Evolutionary conservation across 2,113 vertebrate species (phyloP).

Genomic region (Etheostoma cragini): DNA sequence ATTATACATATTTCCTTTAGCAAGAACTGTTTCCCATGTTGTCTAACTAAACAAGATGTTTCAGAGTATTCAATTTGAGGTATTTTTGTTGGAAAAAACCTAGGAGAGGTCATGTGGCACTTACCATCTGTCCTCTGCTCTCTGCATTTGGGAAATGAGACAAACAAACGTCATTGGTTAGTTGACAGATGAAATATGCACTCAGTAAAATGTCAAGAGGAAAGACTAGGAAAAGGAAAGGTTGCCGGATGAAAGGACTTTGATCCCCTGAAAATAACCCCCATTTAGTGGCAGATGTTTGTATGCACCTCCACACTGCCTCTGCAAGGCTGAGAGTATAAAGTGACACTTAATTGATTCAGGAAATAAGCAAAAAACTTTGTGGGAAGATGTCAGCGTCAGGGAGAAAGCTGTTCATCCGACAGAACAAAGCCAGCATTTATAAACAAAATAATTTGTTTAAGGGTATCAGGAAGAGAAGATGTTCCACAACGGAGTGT

Average conservation of each 20-base stretch:
- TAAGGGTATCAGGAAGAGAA: conserved; percentile 21
- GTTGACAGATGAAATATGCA: conserved; percentile 49
- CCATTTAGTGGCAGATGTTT: conserved; percentile 46
- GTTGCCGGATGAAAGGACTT: conserved; percentile 53
- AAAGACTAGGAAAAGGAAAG: conserved; percentile 43
- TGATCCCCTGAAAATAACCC: conserved; percentile 54
- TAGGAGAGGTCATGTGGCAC: conserved; percentile 35
- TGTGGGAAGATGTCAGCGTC: conserved; percentile 38
- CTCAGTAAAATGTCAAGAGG: conserved; percentile 56
- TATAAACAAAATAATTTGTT: conserved; percentile 54
- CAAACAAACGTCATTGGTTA: conserved; percentile 49
- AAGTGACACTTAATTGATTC: conserved; percentile 45
- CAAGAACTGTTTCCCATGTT: conserved; percentile 2
- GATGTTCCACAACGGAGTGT: conserved; percentile 32
- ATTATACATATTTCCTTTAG: neutral
- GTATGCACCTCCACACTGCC: conserved; percentile 6
- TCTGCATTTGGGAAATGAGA: conserved; percentile 52
- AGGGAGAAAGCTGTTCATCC: conserved; percentile 18
- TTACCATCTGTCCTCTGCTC: conserved; percentile 57
- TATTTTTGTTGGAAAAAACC: conserved; percentile 31
- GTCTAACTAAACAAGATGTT: neutral
- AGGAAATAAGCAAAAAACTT: conserved; percentile 49
- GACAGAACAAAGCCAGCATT: conserved; percentile 40
- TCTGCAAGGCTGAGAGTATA: conserved; percentile 24
- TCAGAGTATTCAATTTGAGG: neutral